Conservation (phyloP, 1,140 invertebrate genomes). For the Phymorhynchus buccinoides region DNA sequence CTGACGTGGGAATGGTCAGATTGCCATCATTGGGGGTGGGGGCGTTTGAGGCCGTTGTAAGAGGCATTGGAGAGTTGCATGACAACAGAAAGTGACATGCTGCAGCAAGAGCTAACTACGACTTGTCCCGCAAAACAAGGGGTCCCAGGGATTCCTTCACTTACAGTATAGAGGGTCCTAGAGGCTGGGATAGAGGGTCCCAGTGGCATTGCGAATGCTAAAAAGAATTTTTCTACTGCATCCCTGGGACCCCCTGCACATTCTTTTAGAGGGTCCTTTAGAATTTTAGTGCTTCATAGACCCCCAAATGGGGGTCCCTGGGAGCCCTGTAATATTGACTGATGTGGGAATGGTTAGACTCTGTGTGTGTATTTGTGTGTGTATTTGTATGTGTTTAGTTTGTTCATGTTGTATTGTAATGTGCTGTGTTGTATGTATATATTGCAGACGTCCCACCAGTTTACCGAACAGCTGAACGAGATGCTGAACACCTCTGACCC, state of each 20-base stretch:
- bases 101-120: neutral
- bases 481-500: constrained; percentile 82
- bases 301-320: constrained; percentile 97
- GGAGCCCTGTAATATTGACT: constrained; percentile 89
- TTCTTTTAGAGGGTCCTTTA: no score
- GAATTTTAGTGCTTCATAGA: no score
- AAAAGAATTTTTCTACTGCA: no score
- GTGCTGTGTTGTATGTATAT: neutral
- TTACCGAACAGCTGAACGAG: constrained; percentile 82
- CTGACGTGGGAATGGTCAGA: neutral
- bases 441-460: constrained; percentile 79
- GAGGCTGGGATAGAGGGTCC: constrained; percentile 85
- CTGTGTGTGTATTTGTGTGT: neutral
- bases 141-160: no score
- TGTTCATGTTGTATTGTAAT: neutral
- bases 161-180: neutral
- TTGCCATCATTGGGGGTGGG: neutral
- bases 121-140: neutral
- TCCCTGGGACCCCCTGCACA: no score
- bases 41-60: no score
- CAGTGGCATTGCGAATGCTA: no score
- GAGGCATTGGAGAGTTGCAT: neutral
- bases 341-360: constrained; percentile 88
- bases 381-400: neutral
- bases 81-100: neutral